Base-by-base conservation (phyloP, 2,888 invertebrate species). In the Silvanus unidentatus region DNA sequence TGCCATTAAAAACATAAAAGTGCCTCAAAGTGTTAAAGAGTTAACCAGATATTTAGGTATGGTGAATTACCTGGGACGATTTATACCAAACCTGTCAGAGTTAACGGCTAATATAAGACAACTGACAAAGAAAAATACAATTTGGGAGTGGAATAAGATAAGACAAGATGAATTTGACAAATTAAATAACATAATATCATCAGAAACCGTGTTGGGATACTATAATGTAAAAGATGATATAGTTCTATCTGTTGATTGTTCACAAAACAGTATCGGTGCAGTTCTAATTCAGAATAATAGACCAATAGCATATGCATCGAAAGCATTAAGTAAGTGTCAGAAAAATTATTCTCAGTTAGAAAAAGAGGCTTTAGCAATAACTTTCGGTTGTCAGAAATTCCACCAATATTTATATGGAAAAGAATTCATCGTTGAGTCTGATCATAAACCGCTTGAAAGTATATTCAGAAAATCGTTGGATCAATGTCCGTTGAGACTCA, bases 251-350 rank as follows among this genome's bases (percentile, higher is more conserved):
- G 54, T 53, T 29, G 54, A 55, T 42, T 41, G 45, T 22, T 54
- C 50, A 1, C 43, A 43, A 44, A 30, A 46, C 28, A 48, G 47
- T 10, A n/a, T 51, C 8, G 54, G 52, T 6, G 54, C 53, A 11
- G 54, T 44, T 12, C 22, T 60, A 0, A 32, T 60, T 13, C 61
- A 63, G 47, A 45, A 57, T 36, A 38, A 43, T 28, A 15, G 29
- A 13, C 52, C 56, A 11, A 40, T 55, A 14, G 59, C 60, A n/a
- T 61, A 59, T 44, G 59, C 50, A 10, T 57, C 57, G 1, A 52
- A 50, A 42, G 28, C 56, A 2, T 40, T 56, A 14, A 54, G 49
- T 1, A 15, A 35, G 13, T 28, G 48, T 1, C 52, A 60, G 49
- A 38, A 44, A 29, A 41, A 36, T 5, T 62, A 60, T 36, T 49